Base-by-base conservation (phyloP, 2,113 vertebrate species). In the Megaceryle maxima region DNA sequence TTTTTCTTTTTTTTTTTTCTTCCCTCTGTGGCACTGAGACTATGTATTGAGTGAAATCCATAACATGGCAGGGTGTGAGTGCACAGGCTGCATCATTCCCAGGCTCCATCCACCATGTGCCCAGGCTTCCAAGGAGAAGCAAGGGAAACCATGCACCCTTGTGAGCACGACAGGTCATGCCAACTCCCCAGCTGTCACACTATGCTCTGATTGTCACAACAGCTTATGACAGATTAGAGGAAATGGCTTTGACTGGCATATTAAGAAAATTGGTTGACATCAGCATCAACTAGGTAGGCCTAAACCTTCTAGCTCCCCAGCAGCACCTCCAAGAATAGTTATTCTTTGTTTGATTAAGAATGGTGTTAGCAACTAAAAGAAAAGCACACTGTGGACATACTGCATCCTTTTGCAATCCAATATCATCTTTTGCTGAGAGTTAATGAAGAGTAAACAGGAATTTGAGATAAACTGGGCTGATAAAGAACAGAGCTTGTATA, bases 1-100 rank as follows among this genome's bases (percentile, higher is more conserved):
- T 19, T 13, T 11, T 6, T 15, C 4, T 9, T 13, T 31, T 53
- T 8, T 31, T n/a, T 17, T 9, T 3, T 37, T 1, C 3, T 21
- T 14, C 1, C 21, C 11, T 29, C 26, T 33, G 29, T 87, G 68
- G 43, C 39, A 24, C 85, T 1, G 20, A 80, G 83, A 64, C 3
- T 4, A 50, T 1, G 1, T 64, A 88, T 98, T 90, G 97, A 98
- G 97, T 97, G 96, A 97, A 98, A 96, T 92, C 95, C 96, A 67
- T 89, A 95, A 87, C 94, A 94, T 85, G 93, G 69, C 95, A 39
- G 85, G 29, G 75, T 97, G 94, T 98, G 98, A 98, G 93, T 51
- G 39, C 8, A 8, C 62, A 62, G 94, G 92, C 81, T 92, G 83
- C 20, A 13, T 87, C 43, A 8, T 98, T 99, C 98, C 97, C 98